Evolutionary conservation across 2,797 vertebrate genomes (phyloP).

Genomic region (Sebastes baramenuke): DNA sequence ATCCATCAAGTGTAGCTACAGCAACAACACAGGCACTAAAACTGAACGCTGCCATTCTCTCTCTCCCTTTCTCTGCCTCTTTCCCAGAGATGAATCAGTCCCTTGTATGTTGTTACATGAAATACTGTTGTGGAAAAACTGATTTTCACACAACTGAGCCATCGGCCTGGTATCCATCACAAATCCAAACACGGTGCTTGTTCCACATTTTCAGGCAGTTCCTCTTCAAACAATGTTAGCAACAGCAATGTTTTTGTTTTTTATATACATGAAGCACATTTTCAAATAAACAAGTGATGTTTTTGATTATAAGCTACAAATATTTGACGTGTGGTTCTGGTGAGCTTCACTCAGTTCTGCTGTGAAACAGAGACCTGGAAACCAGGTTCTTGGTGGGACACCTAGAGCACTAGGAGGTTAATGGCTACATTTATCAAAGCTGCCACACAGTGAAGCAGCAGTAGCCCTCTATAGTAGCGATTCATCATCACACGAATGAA

Average conservation of each 20-base stretch:
- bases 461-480: constrained; percentile 60
- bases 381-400: constrained; percentile 70
- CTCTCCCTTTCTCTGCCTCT: constrained; percentile 26
- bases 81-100: constrained; percentile 56
- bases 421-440: constrained; percentile 79
- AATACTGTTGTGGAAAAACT: constrained; percentile 55
- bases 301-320: constrained; percentile 14
- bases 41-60: constrained; percentile 53
- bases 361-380: constrained; percentile 47
- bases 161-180: constrained; percentile 56
- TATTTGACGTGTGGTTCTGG: constrained; percentile 12
- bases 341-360: constrained; percentile 25
- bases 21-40: constrained; percentile 66
- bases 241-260: not conserved
- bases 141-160: constrained; percentile 52
- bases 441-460: constrained; percentile 74
- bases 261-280: not conserved
- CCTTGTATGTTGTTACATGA: constrained; percentile 48
- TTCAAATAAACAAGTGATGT: constrained; percentile 22
- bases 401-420: constrained; percentile 72
- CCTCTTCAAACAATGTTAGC: constrained; percentile 26
- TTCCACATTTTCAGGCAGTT: constrained; percentile 31
- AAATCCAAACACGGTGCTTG: constrained; percentile 47
- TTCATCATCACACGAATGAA: constrained; percentile 75
- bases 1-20: constrained; percentile 77